phyloP scores from a whole-genome alignment of 2,113 vertebrate species.

The Megaptera novaeangliae region DNA sequence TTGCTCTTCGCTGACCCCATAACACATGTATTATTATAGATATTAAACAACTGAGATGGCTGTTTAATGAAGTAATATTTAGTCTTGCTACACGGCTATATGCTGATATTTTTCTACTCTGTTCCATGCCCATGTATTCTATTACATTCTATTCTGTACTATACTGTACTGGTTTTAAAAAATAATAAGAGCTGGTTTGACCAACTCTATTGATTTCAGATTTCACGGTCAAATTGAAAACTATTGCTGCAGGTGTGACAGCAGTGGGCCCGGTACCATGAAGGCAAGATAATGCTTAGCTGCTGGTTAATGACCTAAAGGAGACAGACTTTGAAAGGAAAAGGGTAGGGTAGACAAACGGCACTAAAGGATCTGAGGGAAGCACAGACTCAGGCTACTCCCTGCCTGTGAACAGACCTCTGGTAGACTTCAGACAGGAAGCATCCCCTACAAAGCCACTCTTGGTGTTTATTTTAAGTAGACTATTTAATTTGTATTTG shows the following conservation, averaged over 20 bases:
- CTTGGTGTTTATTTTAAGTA: background rate
- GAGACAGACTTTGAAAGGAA: too few relatives aligned
- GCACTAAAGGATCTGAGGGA: too few relatives aligned
- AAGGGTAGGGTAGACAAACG: accelerated
- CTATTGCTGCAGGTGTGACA: too few relatives aligned
- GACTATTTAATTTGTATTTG: background rate
- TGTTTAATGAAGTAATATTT: background rate
- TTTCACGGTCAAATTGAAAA: background rate
- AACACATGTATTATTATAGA: background rate
- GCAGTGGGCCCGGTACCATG: accelerated
- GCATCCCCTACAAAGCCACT: background rate
- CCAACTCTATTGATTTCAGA: background rate
- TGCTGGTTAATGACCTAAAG: background rate
- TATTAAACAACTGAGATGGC: background rate
- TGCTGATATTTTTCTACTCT: background rate
- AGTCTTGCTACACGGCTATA: background rate
- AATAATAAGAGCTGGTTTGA: background rate
- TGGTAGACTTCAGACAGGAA: background rate
- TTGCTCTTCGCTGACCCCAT: background rate
- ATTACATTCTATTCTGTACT: background rate
- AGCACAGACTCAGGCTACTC: background rate
- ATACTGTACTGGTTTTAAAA: background rate
- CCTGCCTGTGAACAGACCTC: background rate
- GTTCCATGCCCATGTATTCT: background rate
- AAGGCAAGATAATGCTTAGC: too few relatives aligned